A percentile compares a stretch with the other conserved stretches of the same genome.
Conservation (phyloP, 2,797 vertebrate genomes). For the Myoxocephalus aenaeus region DNA sequence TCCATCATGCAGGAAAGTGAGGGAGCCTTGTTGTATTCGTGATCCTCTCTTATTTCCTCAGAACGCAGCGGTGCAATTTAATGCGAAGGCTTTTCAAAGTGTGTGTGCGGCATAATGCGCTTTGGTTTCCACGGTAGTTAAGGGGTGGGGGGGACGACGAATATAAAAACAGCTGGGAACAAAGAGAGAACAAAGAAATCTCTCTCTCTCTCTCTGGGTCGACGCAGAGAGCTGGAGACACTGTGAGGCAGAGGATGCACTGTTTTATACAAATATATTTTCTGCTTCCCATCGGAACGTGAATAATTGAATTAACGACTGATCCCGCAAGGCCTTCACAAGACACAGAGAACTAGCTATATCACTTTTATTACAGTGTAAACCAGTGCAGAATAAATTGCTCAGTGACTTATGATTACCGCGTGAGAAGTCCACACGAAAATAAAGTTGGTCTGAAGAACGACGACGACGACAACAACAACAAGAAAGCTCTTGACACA, state of each 20-base stretch:
- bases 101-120: background rate
- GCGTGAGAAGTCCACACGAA: background rate
- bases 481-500: background rate
- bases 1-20: constrained; percentile 18
- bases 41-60: background rate
- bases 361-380: background rate
- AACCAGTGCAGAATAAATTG: background rate
- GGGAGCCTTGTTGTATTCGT: constrained; percentile 1
- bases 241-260: background rate
- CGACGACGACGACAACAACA: background rate
- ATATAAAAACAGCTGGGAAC: constrained; percentile 28
- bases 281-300: no score
- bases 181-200: constrained; percentile 20
- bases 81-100: constrained; percentile 16
- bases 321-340: background rate
- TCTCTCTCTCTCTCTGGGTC: background rate
- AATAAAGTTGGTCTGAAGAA: background rate
- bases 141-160: background rate
- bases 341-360: background rate
- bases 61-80: background rate
- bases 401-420: background rate
- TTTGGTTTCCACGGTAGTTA: background rate
- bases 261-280: background rate
- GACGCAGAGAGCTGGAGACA: background rate
- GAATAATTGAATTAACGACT: no score